Evolutionary conservation across 2,113 vertebrate species (phyloP).

Genomic region (Scatophagus argus): DNA sequence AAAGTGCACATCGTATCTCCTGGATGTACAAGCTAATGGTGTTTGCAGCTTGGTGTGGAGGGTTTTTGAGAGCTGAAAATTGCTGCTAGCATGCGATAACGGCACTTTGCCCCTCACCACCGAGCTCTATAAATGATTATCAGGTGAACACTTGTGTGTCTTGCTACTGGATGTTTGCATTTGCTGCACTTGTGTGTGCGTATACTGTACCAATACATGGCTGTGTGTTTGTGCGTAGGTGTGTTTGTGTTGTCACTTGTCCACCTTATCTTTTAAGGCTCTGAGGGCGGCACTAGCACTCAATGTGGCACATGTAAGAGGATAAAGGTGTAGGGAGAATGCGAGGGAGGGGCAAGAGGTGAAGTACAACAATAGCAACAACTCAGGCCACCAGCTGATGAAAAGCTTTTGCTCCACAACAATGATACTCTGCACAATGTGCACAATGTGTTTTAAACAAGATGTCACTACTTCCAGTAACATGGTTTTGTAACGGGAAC

Average conservation of each 20-base stretch:
- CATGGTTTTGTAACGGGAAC: constrained; percentile 22
- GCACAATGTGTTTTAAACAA: neutral
- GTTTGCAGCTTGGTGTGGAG: constrained; percentile 58
- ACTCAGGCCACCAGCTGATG: neutral
- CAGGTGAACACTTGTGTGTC: constrained; percentile 63
- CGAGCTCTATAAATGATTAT: constrained; percentile 71
- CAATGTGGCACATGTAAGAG: neutral
- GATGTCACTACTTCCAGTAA: constrained; percentile 4
- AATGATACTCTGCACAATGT: no score
- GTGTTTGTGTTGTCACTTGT: constrained; percentile 24
- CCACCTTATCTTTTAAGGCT: constrained; percentile 54
- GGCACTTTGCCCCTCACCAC: constrained; percentile 65
- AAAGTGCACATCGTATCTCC: constrained; percentile 64
- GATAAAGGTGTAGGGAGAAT: constrained; percentile 10
- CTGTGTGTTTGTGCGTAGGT: constrained; percentile 4
- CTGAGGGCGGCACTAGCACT: neutral
- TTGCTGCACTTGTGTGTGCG: constrained; percentile 37
- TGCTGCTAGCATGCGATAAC: constrained; percentile 73
- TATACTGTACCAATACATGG: constrained; percentile 4
- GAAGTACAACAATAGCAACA: neutral
- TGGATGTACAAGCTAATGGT: constrained; percentile 72
- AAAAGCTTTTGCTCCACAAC: constrained; percentile 6
- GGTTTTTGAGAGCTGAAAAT: constrained; percentile 58
- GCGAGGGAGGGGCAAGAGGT: constrained; percentile 3
- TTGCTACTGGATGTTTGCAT: constrained; percentile 59